phyloP scores from a whole-genome alignment of 2,797 vertebrate genomes.

The Bucorvus abyssinicus region DNA sequence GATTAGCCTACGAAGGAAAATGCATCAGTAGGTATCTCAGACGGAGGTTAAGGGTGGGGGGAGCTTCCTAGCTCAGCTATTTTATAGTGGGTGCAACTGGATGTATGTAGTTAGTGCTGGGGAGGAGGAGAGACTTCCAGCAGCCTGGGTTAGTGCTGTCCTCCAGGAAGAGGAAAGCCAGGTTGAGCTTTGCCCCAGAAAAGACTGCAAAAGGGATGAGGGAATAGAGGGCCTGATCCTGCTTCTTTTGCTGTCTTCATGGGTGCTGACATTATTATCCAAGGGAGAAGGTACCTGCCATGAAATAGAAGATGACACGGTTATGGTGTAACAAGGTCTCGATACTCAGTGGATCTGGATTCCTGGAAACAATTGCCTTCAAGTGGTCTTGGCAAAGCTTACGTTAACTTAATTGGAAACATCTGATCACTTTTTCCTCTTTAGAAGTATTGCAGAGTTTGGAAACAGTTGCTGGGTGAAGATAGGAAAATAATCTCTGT shows the following conservation, averaged over 20 bases:
- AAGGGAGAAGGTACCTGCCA: neutral
- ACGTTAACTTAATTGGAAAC: constrained; percentile 38
- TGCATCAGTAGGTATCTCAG: constrained; percentile 91
- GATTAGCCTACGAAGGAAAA: constrained; percentile 95
- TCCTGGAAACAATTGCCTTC: constrained; percentile 56
- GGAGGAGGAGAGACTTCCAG: neutral
- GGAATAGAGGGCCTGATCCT: neutral
- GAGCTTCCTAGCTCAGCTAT: neutral
- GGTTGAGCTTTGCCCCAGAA: neutral
- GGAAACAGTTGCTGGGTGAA: neutral
- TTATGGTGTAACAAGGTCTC: neutral
- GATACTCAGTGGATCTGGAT: neutral
- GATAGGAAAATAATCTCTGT: neutral
- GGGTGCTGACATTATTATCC: neutral
- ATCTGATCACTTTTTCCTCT: constrained; percentile 50
- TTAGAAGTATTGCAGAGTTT: constrained; percentile 13
- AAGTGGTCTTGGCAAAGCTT: constrained; percentile 21
- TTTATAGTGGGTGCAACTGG: neutral
- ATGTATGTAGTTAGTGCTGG: no score
- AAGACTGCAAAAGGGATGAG: neutral
- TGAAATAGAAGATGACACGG: neutral
- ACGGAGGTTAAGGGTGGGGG: neutral
- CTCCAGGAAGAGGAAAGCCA: neutral
- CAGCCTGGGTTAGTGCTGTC: neutral
- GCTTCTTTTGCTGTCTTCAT: neutral